Evolutionary conservation across 1,140 invertebrate genomes (phyloP).

Genomic region (Trichonephila clavipes): DNA sequence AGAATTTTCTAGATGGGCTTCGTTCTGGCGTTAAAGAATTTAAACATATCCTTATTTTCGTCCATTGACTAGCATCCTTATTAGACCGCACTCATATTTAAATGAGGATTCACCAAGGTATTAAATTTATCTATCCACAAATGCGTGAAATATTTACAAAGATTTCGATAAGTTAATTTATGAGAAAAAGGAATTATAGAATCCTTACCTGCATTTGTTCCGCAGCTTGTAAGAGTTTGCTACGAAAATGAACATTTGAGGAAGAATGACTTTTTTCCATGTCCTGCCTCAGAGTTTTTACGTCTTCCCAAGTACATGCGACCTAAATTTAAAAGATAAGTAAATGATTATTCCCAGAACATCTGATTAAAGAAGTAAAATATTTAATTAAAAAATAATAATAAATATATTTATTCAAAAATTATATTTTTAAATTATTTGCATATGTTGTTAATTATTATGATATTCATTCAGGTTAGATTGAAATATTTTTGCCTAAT

Average conservation of each 20-base stretch:
- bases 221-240: slow-evolving; percentile 94
- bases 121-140: neutral
- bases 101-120: neutral
- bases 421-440: too few species aligned
- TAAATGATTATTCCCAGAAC: neutral
- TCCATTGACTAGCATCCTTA: slow-evolving; percentile 28
- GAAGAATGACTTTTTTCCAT: slow-evolving; percentile 96
- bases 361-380: too few species aligned
- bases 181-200: neutral
- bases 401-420: too few species aligned
- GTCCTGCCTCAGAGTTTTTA: slow-evolving; percentile 92
- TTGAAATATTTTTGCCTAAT: too few species aligned
- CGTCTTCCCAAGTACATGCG: slow-evolving; percentile 97
- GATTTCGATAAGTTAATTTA: neutral
- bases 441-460: too few species aligned
- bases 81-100: neutral
- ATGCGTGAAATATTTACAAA: neutral
- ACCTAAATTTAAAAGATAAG: slow-evolving; percentile 82
- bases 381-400: too few species aligned
- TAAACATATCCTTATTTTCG: neutral
- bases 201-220: slow-evolving; percentile 92
- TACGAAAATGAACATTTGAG: slow-evolving; percentile 92
- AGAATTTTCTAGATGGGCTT: neutral
- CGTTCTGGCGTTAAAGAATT: neutral
- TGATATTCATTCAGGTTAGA: too few species aligned